A percentile compares a stretch with the other conserved stretches of the same genome.
Conservation (phyloP, 35 echinoderm and acorn worm species). For the Apostichopus californicus region DNA sequence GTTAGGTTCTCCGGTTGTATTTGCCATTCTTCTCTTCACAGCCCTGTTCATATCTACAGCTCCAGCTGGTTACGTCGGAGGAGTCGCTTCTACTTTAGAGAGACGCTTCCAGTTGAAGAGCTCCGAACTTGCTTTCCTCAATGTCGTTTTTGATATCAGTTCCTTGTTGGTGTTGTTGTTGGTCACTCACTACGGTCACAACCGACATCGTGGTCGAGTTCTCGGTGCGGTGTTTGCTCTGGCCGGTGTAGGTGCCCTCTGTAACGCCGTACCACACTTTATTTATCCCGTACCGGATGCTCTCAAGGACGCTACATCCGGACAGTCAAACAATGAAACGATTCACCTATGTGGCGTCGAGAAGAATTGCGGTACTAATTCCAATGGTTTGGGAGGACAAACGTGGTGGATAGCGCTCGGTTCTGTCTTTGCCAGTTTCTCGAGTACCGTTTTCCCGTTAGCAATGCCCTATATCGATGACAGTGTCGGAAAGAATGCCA, state of each 20-base stretch:
- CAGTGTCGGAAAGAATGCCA: slow-evolving; percentile 57
- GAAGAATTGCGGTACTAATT: not conserved
- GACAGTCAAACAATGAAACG: not conserved
- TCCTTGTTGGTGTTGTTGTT: slow-evolving; percentile 66
- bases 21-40: slow-evolving; percentile 12
- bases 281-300: slow-evolving; percentile 63
- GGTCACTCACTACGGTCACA: slow-evolving; percentile 82
- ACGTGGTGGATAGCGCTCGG: slow-evolving; percentile 64
- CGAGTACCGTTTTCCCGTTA: slow-evolving; percentile 60
- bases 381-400: not conserved
- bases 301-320: slow-evolving; percentile 35
- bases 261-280: slow-evolving; percentile 74
- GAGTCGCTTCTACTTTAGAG: slow-evolving; percentile 65
- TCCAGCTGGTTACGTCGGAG: slow-evolving; percentile 23
- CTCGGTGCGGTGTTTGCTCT: slow-evolving; percentile 4
- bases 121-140: slow-evolving; percentile 63
- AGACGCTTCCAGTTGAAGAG: slow-evolving; percentile 82
- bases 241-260: slow-evolving; percentile 12
- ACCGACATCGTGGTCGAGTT: slow-evolving; percentile 78
- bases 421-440: slow-evolving; percentile 55
- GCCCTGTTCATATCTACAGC: not conserved
- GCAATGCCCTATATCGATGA: slow-evolving; percentile 81
- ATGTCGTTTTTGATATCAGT: slow-evolving; percentile 62
- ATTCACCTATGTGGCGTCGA: not conserved
- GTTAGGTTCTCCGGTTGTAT: not conserved